phyloP scores from a whole-genome alignment of 2,888 invertebrate species.

The Drosophila acutilabella region DNA sequence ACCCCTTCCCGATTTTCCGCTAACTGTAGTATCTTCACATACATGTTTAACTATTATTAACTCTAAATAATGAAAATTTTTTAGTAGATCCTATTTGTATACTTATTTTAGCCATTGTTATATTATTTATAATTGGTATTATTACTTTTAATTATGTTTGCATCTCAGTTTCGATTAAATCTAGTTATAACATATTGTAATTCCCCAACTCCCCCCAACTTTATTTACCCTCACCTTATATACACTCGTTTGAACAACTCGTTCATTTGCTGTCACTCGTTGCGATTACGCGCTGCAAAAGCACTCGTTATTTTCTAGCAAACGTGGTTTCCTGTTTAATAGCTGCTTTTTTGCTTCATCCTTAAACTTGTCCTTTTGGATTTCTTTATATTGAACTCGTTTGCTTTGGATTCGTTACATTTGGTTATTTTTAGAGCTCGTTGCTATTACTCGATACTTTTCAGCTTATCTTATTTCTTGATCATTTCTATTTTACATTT shows the following conservation, averaged over 20 bases:
- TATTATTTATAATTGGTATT: constrained; percentile 1
- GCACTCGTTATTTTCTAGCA: constrained; percentile 10
- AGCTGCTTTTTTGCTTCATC: neutral
- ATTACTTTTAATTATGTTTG: constrained; percentile 11
- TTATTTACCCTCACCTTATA: neutral
- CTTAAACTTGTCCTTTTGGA: too few relatives aligned
- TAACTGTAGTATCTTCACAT: constrained; percentile 1
- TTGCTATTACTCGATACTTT: neutral
- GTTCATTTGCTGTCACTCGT: neutral
- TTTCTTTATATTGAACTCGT: neutral
- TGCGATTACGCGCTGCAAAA: constrained; percentile 3
- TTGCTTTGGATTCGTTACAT: neutral
- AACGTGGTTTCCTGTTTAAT: neutral
- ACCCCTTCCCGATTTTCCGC: neutral
- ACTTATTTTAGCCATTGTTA: constrained; percentile 2
- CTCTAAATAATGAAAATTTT: neutral
- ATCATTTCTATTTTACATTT: constrained; percentile 3
- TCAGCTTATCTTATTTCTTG: constrained; percentile 2
- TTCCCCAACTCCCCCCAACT: neutral
- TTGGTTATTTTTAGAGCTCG: neutral
- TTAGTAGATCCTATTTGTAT: constrained; percentile 3
- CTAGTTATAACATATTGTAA: neutral
- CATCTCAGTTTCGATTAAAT: constrained; percentile 11
- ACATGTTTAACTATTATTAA: constrained; percentile 10
- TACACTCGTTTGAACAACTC: neutral